Evolutionary conservation across 2,113 vertebrate species (phyloP), one percentile per base, ranked within the genome.

Genomic region (Festucalex cinctus): DNA sequence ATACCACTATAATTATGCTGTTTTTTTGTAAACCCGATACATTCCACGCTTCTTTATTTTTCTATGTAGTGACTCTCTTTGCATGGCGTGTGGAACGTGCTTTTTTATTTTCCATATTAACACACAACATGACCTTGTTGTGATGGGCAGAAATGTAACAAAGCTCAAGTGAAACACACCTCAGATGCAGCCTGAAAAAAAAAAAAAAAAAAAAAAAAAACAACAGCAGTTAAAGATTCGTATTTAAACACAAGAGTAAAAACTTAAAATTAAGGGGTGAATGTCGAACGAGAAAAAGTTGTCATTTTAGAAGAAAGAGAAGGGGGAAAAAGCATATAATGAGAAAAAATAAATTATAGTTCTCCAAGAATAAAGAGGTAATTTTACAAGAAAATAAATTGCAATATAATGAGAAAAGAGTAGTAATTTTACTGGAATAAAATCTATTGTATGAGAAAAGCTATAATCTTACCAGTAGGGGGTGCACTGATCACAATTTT

Each of bases 51-150:
- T 54, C 37, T 76, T 74, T 41, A 62, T 32, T 48, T 65, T 84
- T 70, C 24, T 86, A 77, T 69, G 73, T 63, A 63, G 73, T 66
- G 67, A 73, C 71, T 82, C 73, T 72, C 22, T 78, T 32, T 88
- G 89, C 90, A 91, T 89, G 89, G 76, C 43, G 64, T 65, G 76
- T 59, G 60, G 63, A 78, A 8, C 82, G 79, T 83, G 82, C 79
- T 83, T 80, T n/a, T 86, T 82, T 68, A 37, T 8, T 62, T 69
- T 71, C 68, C 74, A 86, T 74, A 81, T 84, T 86, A 88, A 88
- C 80, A 71, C 60, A 43, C 37, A 61, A 80, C 68, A 80, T 80
- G 83, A 83, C 74, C 73, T 83, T 80, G 82, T 81, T 80, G 74
- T 87, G 68, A 81, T 79, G 79, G 74, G 76, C 71, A 87, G 76